Base-by-base conservation (phyloP, 2,888 invertebrate genomes). In the Ormyrus thymus region DNA sequence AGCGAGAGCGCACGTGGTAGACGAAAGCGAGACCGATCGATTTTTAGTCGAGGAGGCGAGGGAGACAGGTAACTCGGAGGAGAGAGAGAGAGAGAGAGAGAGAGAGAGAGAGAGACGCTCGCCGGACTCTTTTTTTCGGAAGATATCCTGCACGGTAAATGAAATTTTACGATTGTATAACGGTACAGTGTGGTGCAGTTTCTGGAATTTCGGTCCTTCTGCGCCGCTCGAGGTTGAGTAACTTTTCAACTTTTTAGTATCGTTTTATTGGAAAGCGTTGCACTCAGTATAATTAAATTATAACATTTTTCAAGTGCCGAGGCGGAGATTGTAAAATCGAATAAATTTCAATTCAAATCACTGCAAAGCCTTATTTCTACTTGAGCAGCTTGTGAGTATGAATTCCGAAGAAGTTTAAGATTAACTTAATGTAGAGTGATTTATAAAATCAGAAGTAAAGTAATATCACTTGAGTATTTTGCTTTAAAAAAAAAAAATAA, bases 111-210 rank as follows among this genome's bases (percentile, higher is more conserved):
- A n/a, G n/a, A n/a, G n/a, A 10, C 15, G 29, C 29, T 29, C 29
- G n/a, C 13, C 11, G 9, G 29, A 29, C 9, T 64, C 46, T 70
- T 69, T 65, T 75, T 65, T 71, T 64, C 48, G n/a, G 65, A 59
- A 9, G 70, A 53, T 71, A 53, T 71, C 71, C 61, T 13, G 11
- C 53, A 29, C 59, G 72, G 61, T 61, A 62, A 76, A 76, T 79
- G 68, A 71, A 74, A 74, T 78, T 29, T 74, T 65, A 69, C 69
- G 78, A 74, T 73, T 74, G 69, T 70, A 68, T 64, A 78, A 77
- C 58, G 9, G 8, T 29, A 29, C 29, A 55, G 64, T 58, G 69
- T 43, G 58, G 59, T 45, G 48, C 46, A 48, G 15, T 8, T 62
- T 55, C 53, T 11, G 8, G 13, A 61, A 51, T 66, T 74, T 50